Evolutionary conservation across 2,888 invertebrate species (phyloP).

Genomic region (Melieria crassipennis): DNA sequence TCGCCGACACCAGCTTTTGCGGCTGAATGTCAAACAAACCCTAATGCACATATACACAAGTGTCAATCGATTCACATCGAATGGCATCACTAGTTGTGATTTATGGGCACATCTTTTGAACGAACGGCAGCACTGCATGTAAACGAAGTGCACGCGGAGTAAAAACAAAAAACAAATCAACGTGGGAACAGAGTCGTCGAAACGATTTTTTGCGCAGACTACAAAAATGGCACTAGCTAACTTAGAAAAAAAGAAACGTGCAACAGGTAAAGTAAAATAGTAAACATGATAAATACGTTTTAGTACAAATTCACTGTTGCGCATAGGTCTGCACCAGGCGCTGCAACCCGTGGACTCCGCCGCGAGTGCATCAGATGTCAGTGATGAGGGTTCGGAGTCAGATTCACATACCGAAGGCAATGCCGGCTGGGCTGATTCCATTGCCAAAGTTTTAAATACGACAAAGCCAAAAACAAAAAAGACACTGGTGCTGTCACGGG

Average conservation of each 20-base stretch:
- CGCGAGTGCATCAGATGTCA: constrained; percentile 23
- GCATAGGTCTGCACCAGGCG: background rate
- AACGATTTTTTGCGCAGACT: too few relatives aligned
- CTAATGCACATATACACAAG: too few relatives aligned
- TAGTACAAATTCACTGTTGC: background rate
- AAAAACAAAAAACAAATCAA: too few relatives aligned
- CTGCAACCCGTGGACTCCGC: constrained; percentile 24
- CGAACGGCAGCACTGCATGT: too few relatives aligned
- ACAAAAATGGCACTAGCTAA: constrained; percentile 38
- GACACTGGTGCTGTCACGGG: constrained; percentile 79
- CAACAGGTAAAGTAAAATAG: constrained; percentile 20
- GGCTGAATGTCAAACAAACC: too few relatives aligned
- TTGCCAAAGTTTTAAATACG: constrained; percentile 80
- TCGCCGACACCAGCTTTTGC: too few relatives aligned
- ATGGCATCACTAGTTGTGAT: too few relatives aligned
- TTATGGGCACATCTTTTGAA: too few relatives aligned
- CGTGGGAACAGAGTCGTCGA: too few relatives aligned
- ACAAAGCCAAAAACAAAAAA: constrained; percentile 81
- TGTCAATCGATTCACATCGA: too few relatives aligned
- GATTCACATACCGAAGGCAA: constrained; percentile 66
- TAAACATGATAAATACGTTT: background rate
- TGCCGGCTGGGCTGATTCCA: constrained; percentile 83
- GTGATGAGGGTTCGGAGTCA: constrained; percentile 33
- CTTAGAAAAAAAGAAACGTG: constrained; percentile 18
- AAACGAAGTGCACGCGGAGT: too few relatives aligned